Conservation (phyloP, 2,113 vertebrate species). For the Saccopteryx leptura region DNA sequence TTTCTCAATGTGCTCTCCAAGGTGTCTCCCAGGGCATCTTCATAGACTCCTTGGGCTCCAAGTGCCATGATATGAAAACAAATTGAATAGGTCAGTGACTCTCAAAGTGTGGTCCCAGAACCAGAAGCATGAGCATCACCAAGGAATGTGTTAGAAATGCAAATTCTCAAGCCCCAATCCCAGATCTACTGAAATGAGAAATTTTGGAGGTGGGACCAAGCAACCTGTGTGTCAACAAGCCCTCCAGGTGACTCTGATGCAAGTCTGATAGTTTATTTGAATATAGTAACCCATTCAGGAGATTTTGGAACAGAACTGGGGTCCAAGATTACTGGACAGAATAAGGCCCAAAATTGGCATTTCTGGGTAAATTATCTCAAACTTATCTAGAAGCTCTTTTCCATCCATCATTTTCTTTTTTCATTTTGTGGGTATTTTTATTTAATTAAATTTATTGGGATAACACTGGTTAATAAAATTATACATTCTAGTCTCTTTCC, state of each 20-base stretch:
- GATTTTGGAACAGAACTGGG: neutral
- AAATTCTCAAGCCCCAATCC: neutral
- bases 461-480: neutral
- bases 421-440: neutral
- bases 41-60: neutral
- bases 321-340: neutral
- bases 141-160: conserved; percentile 41
- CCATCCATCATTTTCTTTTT: conserved; percentile 9
- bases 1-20: conserved; percentile 8
- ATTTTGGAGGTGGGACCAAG: neutral
- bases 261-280: conserved; percentile 36
- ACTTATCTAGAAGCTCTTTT: conserved; percentile 54
- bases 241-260: neutral
- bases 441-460: neutral
- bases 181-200: conserved; percentile 45
- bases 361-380: conserved; percentile 33
- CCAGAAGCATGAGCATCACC: neutral
- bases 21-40: neutral
- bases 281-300: neutral
- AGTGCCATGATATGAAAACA: neutral
- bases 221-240: neutral
- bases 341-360: neutral
- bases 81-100: conserved; percentile 3
- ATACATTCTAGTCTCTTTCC: neutral
- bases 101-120: conserved; percentile 45